Evolutionary conservation across 2,888 invertebrate genomes (phyloP).

Genomic region (Polydrusus tereticollis): DNA sequence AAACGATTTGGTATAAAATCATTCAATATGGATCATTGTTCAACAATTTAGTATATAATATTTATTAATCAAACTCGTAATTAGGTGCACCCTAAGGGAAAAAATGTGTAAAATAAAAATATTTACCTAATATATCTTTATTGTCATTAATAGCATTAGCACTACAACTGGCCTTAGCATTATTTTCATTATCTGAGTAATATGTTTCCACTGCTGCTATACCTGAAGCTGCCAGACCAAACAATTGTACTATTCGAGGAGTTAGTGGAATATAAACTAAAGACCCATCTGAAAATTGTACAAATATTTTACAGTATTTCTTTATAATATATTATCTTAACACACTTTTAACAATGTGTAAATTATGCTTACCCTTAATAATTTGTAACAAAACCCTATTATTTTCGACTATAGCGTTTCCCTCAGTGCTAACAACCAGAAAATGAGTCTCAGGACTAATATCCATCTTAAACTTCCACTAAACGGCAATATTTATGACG

Average conservation of each 20-base stretch:
- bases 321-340: no score
- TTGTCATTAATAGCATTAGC: no score
- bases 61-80: not conserved
- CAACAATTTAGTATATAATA: not conserved
- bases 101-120: not conserved
- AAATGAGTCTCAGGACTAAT: not conserved
- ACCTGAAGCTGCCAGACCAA: not conserved
- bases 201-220: not conserved
- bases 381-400: not conserved
- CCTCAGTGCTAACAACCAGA: not conserved
- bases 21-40: not conserved
- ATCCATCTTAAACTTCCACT: not conserved
- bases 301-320: not conserved
- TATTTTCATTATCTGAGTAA: not conserved
- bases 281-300: not conserved
- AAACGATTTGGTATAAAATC: not conserved
- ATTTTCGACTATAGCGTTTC: not conserved
- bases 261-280: not conserved
- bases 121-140: not conserved
- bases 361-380: not conserved
- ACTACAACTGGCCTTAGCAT: no score
- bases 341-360: not conserved
- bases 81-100: no score
- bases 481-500: no score
- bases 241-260: not conserved